Evolutionary conservation across 92 coral and sea anemone genomes (phyloP).

Genomic region (Porites evermanni): DNA sequence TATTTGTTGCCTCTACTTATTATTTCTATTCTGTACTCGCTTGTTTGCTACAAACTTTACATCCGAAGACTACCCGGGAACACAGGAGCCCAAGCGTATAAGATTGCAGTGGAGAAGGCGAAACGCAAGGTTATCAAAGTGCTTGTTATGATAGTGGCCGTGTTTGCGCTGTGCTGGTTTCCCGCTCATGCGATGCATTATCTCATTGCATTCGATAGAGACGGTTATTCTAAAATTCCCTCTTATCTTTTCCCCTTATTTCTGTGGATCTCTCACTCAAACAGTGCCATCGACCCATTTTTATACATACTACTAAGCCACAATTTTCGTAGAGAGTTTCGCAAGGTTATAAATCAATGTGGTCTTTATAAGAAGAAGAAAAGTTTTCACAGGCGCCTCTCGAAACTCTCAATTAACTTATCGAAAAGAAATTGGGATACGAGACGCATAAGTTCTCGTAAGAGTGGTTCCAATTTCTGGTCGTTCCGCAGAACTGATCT

Average conservation of each 20-base stretch:
- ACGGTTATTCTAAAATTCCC: conserved; percentile 30
- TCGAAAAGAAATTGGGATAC: conserved; percentile 12
- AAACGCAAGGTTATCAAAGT: conserved; percentile 70
- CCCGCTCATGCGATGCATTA: conserved; percentile 72
- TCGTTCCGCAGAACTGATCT: conserved; percentile 7
- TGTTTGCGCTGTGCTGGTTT: conserved; percentile 77
- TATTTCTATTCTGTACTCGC: conserved; percentile 58
- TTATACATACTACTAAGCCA: conserved; percentile 68
- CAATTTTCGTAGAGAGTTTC: conserved; percentile 73
- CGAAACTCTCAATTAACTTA: conserved; percentile 9
- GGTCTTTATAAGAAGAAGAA: conserved; percentile 16
- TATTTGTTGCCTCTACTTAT: conserved; percentile 61
- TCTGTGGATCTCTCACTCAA: conserved; percentile 68
- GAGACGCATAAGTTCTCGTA: not conserved
- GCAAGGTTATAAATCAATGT: conserved; percentile 18
- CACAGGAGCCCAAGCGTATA: conserved; percentile 1
- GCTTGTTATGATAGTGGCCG: conserved; percentile 58
- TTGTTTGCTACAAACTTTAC: conserved; percentile 58
- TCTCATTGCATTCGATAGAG: conserved; percentile 16
- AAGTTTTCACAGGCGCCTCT: conserved; percentile 4
- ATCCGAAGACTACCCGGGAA: conserved; percentile 64
- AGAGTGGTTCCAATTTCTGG: conserved; percentile 6
- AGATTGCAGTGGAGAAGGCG: conserved; percentile 25
- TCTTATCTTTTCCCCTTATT: conserved; percentile 20
- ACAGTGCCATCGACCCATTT: conserved; percentile 73